Evolutionary conservation across 2,113 vertebrate species (phyloP).

Genomic region (Candoia aspera): DNA sequence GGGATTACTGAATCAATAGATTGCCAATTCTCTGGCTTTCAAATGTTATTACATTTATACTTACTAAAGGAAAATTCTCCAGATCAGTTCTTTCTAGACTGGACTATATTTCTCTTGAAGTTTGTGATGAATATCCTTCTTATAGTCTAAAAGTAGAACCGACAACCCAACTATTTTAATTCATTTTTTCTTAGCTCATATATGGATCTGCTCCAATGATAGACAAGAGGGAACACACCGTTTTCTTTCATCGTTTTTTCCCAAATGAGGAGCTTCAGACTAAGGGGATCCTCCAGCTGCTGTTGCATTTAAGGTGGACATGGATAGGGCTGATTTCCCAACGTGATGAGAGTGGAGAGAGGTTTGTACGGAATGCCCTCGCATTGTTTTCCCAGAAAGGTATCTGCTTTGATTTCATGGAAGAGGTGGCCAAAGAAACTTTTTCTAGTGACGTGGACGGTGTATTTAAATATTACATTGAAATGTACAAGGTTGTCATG

Average conservation of each 20-base stretch:
- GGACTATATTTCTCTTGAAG: background rate
- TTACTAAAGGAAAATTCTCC: background rate
- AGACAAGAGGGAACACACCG: background rate
- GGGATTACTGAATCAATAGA: background rate
- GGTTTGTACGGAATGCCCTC: background rate
- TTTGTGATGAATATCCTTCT: background rate
- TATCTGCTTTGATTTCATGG: conserved; percentile 5
- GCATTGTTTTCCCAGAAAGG: background rate
- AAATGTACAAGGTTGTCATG: background rate
- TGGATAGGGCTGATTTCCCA: conserved; percentile 1
- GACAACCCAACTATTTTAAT: too few relatives aligned
- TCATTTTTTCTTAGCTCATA: background rate
- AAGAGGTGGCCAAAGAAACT: background rate
- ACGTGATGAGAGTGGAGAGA: background rate
- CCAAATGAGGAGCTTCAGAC: background rate
- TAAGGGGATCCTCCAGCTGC: background rate
- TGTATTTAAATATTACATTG: background rate
- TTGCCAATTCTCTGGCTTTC: background rate
- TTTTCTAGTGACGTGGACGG: background rate
- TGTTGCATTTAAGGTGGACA: background rate
- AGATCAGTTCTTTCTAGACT: background rate
- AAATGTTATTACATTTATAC: background rate
- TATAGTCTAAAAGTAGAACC: background rate
- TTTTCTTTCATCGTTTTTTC: background rate
- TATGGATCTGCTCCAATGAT: background rate